Conservation (phyloP, 64 coral and sea anemone genomes). For the Montipora capricornis region DNA sequence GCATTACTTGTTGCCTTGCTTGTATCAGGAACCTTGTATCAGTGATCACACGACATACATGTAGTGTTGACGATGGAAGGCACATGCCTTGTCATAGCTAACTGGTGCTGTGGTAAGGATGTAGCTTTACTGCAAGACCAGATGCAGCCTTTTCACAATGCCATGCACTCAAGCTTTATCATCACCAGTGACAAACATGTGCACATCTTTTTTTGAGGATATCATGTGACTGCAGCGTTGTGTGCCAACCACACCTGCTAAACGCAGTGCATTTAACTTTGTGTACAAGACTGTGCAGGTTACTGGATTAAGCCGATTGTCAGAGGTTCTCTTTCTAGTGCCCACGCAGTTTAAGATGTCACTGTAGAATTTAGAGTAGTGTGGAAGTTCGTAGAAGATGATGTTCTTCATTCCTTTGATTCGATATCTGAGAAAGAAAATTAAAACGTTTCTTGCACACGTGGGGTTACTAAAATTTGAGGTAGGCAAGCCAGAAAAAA, state of each 20-base stretch:
- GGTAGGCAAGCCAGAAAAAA: too few species aligned
- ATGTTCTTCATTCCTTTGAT: slow-evolving; percentile 94
- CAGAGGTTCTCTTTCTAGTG: slow-evolving; percentile 27
- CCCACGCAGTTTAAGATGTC: slow-evolving; percentile 92
- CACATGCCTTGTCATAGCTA: too few species aligned
- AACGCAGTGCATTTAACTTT: slow-evolving; percentile 72
- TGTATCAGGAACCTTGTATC: too few species aligned
- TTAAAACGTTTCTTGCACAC: not conserved
- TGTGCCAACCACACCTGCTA: slow-evolving; percentile 79
- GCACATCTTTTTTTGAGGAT: slow-evolving; percentile 74
- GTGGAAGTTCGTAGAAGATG: slow-evolving; percentile 93
- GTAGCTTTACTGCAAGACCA: too few species aligned
- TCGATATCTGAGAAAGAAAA: slow-evolving; percentile 72
- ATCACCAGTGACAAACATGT: slow-evolving; percentile 88
- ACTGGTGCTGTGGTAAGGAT: too few species aligned
- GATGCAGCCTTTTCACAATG: not conserved
- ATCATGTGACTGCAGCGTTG: slow-evolving; percentile 85
- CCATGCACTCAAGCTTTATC: slow-evolving; percentile 14
- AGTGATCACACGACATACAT: too few species aligned
- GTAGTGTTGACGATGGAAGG: too few species aligned
- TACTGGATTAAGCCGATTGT: slow-evolving; percentile 43
- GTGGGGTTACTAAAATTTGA: not conserved
- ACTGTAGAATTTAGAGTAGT: slow-evolving; percentile 90
- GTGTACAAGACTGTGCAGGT: slow-evolving; percentile 88
- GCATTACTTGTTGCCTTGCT: too few species aligned